Base-by-base conservation (phyloP, 1,140 invertebrate species). In the Brachionus koreanus region DNA sequence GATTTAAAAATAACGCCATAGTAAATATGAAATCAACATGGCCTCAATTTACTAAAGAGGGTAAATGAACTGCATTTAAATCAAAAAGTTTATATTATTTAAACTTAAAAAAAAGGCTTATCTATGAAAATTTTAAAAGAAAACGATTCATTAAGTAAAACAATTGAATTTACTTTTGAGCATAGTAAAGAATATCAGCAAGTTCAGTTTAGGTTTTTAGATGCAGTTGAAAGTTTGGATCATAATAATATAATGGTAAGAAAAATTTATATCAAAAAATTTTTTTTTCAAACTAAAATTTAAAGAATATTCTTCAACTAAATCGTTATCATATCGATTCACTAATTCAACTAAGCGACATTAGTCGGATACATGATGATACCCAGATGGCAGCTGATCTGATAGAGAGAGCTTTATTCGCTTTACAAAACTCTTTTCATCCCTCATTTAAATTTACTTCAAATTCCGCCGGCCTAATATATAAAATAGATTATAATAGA, bases 281-380 rank as follows among this genome's bases (percentile, higher is more conserved):
- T 74, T 79, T 33, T 7, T 49, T 74, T 76, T 29, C 9, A 46
- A 23, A 29, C 37, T 74, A 39, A n/a, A 76, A 52, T 85, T 83
- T 81, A 52, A 33, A 93, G 92, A 90, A 87, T 72, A 91, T 95
- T 57, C 89, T 94, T n/a, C 92, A 93, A 84, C 87, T 90, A 23
- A 90, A 93, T 87, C 92, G 93, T 0, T 94, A 93, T 86, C 93
- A 95, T 84, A 91, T 95, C 5, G 94, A 97, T 86, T 89, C 92
- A 0, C 88, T 96, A n/a, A 90, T 95, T 29, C 94, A 96, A 87
- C 88, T 96, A 63, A 93, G 93, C 83, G 94, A 95, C 85, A 89
- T 95, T 13, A 94, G 92, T 85, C 91, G 91, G 82, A 90, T 94
- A 85, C 92, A 91, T 83, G 94, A 95, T 86, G 93, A 95, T 88